These are phyloP conservation scores for Oncorhynchus nerka DNA, from an alignment of 2,113 vertebrate genomes.

Conservation along the genomic window DNA sequence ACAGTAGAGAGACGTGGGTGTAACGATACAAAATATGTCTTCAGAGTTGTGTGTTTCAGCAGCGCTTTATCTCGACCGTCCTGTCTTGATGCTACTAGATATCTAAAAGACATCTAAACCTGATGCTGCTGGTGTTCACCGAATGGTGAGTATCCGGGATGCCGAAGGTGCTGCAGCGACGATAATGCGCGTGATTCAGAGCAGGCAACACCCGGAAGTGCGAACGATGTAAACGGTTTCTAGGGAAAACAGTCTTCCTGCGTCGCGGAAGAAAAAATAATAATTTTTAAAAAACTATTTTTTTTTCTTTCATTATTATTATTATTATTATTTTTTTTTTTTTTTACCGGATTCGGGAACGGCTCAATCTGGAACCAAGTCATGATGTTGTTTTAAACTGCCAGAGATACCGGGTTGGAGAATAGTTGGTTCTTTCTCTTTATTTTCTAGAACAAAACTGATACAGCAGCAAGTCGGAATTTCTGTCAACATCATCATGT, in stretches of 20 bases:
- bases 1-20: conserved; percentile 64
- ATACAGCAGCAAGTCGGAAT: no score
- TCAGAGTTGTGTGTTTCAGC: neutral
- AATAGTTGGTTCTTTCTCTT: no score
- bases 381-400: no score
- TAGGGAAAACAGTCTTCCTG: neutral
- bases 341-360: no score
- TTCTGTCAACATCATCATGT: no score
- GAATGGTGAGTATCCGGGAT: neutral
- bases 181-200: neutral
- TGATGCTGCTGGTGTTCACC: neutral
- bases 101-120: neutral
- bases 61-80: neutral
- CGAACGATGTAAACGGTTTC: neutral
- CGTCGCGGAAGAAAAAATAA: neutral
- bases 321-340: no score
- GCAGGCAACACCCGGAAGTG: neutral
- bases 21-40: neutral
- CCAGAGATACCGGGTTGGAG: no score
- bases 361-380: no score
- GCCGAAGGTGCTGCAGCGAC: neutral
- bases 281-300: no score
- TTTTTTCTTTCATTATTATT: no score
- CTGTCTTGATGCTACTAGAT: neutral
- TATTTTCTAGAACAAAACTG: no score